A percentile compares a stretch with the other conserved stretches of the same genome.
phyloP scores from a whole-genome alignment of 2,113 vertebrate genomes.

The Gymnobelideus leadbeateri region DNA sequence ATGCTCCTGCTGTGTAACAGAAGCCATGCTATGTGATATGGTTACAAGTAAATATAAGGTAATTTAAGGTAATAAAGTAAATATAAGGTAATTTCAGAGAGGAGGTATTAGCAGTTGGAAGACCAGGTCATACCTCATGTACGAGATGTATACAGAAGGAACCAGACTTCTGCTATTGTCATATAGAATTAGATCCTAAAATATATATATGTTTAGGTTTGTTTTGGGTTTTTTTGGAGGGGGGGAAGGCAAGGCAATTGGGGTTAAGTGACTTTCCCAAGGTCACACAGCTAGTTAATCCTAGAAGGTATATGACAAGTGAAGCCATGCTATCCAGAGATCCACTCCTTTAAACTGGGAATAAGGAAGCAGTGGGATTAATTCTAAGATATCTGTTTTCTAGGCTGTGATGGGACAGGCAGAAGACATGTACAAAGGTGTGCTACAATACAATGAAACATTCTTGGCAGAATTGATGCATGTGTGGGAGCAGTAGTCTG shows the following conservation, averaged over 20 bases:
- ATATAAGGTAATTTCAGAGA: background rate
- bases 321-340: background rate
- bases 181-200: background rate
- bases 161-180: background rate
- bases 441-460: accelerated
- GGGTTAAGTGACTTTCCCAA: no score
- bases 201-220: no score
- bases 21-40: background rate
- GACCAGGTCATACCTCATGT: background rate
- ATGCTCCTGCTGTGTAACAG: background rate
- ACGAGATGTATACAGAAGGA: background rate
- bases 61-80: background rate
- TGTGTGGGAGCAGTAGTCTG: background rate
- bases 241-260: no score
- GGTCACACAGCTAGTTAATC: no score
- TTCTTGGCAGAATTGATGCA: accelerated
- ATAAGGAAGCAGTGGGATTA: background rate
- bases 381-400: background rate
- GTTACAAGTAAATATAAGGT: background rate
- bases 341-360: background rate
- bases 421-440: accelerated
- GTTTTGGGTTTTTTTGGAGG: no score
- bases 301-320: background rate
- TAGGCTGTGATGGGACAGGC: background rate
- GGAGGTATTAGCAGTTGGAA: background rate